These are phyloP conservation scores for Acanthurus leucopareius DNA, from an alignment of 2,797 vertebrate genomes.

Conservation along the genomic window DNA sequence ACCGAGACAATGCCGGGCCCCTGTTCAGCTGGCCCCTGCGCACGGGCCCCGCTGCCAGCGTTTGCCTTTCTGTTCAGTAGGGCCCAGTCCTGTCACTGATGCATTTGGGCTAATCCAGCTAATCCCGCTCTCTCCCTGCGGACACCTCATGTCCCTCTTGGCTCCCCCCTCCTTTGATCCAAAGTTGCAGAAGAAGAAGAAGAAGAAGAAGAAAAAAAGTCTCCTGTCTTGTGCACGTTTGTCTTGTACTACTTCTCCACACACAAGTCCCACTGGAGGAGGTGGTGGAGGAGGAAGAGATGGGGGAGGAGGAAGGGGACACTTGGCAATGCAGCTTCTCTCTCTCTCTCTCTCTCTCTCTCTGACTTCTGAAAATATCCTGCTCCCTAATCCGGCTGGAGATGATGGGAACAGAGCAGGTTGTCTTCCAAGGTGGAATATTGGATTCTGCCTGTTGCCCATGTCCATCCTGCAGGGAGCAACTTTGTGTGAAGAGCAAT, in stretches of 20 bases:
- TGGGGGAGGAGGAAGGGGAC: constrained; percentile 44
- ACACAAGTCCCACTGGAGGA: constrained; percentile 46
- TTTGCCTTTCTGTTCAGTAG: constrained; percentile 52
- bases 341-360: constrained; percentile 3
- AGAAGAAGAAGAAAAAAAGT: constrained; percentile 25
- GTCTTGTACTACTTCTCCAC: constrained; percentile 45
- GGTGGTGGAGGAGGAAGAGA: constrained; percentile 27
- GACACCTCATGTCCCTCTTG: constrained; percentile 63
- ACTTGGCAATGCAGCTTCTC: constrained; percentile 54
- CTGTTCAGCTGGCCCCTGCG: constrained; percentile 45
- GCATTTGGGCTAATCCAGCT: constrained; percentile 73
- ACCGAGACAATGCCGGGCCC: constrained; percentile 53
- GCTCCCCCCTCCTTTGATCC: constrained; percentile 73
- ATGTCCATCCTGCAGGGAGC: constrained; percentile 40
- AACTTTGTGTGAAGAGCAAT: constrained; percentile 52
- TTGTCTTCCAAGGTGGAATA: constrained; percentile 66
- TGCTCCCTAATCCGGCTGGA: constrained; percentile 60
- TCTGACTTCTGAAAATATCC: constrained; percentile 72
- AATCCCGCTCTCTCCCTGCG: constrained; percentile 66
- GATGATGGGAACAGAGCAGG: constrained; percentile 55
- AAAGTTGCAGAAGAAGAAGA: constrained; percentile 40
- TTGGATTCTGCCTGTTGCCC: constrained; percentile 51
- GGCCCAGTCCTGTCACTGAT: constrained; percentile 65
- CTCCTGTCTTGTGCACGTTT: constrained; percentile 46
- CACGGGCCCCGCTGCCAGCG: constrained; percentile 51